Percentiles rank a stretch among this genome's conserved stretches.
Conservation (phyloP, 2,113 vertebrate genomes). For the Pteruthius melanotis region DNA sequence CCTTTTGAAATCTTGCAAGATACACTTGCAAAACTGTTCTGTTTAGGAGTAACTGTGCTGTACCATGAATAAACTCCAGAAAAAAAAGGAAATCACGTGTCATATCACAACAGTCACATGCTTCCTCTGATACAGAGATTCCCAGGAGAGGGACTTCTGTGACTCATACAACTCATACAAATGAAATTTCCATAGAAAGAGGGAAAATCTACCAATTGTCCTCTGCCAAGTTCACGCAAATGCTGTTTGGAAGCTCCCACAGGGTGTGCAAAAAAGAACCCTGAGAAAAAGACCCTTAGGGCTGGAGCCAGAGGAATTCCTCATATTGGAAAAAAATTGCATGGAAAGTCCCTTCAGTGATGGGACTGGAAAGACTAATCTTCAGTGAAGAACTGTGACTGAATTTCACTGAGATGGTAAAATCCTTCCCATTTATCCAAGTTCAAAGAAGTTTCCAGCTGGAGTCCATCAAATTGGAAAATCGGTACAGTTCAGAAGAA, state of each 20-base stretch:
- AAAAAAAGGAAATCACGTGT: neutral
- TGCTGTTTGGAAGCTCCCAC: neutral
- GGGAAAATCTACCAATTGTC: neutral
- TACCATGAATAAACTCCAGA: neutral
- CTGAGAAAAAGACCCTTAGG: neutral
- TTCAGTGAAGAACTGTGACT: neutral
- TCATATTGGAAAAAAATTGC: neutral
- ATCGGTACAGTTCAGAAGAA: neutral
- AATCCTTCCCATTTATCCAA: neutral
- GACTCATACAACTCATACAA: neutral
- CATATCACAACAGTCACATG: neutral
- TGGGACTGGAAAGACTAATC: neutral
- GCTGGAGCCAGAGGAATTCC: slow-evolving; percentile 16
- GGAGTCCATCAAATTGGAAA: neutral
- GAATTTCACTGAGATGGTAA: neutral
- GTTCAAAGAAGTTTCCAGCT: slow-evolving; percentile 1
- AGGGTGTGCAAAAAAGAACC: neutral
- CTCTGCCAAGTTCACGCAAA: neutral
- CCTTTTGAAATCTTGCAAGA: neutral
- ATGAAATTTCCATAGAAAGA: neutral
- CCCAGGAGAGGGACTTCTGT: neutral
- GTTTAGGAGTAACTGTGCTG: neutral
- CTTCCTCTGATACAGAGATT: slow-evolving; percentile 1
- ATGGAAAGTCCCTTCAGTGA: slow-evolving; percentile 24
- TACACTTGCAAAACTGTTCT: neutral